A percentile compares a stretch with the other conserved stretches of the same genome.
These are phyloP conservation scores for Dasypogon diadema DNA, from an alignment of 2,888 invertebrate genomes.

Conservation along the genomic window DNA sequence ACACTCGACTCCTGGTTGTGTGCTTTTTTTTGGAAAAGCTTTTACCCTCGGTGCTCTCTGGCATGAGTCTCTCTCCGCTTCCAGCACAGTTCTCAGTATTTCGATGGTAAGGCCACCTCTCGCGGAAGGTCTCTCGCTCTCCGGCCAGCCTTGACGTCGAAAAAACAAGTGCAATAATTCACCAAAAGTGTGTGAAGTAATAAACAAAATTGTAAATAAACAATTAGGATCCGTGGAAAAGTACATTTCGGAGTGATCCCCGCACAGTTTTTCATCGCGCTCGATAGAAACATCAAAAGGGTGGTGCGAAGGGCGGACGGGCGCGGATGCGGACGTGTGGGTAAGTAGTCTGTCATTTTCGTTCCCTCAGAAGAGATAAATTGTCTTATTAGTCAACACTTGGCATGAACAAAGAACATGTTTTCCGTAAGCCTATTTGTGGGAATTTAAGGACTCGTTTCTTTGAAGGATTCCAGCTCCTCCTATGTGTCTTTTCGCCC, in stretches of 20 bases:
- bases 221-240: not conserved
- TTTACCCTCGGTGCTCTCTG: not conserved
- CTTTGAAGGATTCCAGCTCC: too few species aligned
- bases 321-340: not conserved
- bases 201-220: slow-evolving; percentile 29
- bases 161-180: slow-evolving; percentile 7
- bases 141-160: not conserved
- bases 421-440: too few species aligned
- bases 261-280: too few species aligned
- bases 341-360: not conserved
- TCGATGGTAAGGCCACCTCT: not conserved
- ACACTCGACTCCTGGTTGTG: slow-evolving; percentile 14
- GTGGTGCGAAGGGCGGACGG: not conserved
- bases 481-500: too few species aligned
- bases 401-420: not conserved
- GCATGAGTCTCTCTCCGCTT: not conserved
- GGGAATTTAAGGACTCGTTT: too few species aligned
- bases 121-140: not conserved
- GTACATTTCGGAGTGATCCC: not conserved
- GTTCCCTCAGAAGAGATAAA: not conserved
- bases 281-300: not conserved
- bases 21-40: slow-evolving; percentile 31
- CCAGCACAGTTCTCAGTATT: slow-evolving; percentile 1
- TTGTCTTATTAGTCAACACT: not conserved
- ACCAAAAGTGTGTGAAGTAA: slow-evolving; percentile 7